These are phyloP conservation scores for Mallotus villosus DNA, from an alignment of 2,797 vertebrate genomes.

Conservation along the genomic window DNA sequence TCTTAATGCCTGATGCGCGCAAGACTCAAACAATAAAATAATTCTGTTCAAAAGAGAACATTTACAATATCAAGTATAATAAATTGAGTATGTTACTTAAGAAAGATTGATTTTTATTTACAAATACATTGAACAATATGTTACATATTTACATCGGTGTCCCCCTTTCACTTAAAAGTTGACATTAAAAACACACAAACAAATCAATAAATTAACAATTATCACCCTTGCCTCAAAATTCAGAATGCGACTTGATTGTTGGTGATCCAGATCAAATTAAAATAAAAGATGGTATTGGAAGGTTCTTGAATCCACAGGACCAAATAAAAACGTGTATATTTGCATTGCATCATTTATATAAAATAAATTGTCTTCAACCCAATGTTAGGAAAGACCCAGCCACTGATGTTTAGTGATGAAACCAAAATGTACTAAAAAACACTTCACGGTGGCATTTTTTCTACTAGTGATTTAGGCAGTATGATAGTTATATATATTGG, in stretches of 20 bases:
- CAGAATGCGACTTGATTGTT: constrained; percentile 32
- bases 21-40: too few relatives aligned
- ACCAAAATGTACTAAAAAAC: too few relatives aligned
- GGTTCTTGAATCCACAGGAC: background rate
- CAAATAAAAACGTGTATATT: background rate
- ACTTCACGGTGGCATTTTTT: too few relatives aligned
- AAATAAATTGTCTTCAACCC: background rate
- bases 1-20: too few relatives aligned
- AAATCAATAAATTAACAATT: constrained; percentile 11
- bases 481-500: background rate
- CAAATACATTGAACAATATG: constrained; percentile 43
- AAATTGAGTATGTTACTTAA: background rate
- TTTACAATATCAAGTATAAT: background rate
- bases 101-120: constrained; percentile 64
- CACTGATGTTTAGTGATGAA: background rate
- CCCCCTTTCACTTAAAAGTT: constrained; percentile 32
- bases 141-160: constrained; percentile 52
- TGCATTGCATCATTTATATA: background rate
- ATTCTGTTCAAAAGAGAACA: background rate
- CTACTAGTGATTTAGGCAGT: too few relatives aligned
- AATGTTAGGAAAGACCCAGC: constrained; percentile 14
- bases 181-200: background rate
- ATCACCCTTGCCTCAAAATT: constrained; percentile 18
- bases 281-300: background rate
- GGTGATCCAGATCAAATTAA: background rate